Base-by-base conservation (phyloP, 1,140 invertebrate species). In the Chymomyza costata region DNA sequence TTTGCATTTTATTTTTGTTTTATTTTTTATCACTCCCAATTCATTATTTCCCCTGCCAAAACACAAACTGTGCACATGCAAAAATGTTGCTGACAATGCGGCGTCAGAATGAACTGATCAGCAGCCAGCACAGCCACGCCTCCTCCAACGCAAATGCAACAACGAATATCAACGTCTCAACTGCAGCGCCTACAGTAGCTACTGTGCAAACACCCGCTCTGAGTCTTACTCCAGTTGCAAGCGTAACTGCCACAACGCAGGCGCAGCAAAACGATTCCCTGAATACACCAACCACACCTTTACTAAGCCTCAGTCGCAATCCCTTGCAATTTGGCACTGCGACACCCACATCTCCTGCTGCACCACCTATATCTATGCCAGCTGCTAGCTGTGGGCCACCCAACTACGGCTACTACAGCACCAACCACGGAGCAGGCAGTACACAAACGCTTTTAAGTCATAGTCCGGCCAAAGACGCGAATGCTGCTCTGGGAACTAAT, bases 71-170 rank as follows among this genome's bases (percentile, higher is more conserved):
- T 32, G 34, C 25, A 47, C 54, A 48, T 46, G 44, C 60, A 59
- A 85, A 85, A 83, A 85, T 85, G 81, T 84, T 86, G 84, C 83
- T 86, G 82, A 85, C 84, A 76, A 86, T 86, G 84, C 82, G 84
- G 60, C 84, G 84, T 50, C 84, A 86, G 69, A 85, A 67, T 84
- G 84, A 86, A 83, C 55, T 76, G 74, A 76, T 73, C 59, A 59
- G 60, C 45, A 80, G 69, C 60, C 69, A 73, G 50, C 63, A 74
- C 57, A 62, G 40, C 48, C 37, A 66, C 65, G 45, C 38, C 66
- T 8, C 55, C 61, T 7, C 46, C 68, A 16, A 31, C 60, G 30
- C n/a, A n/a, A n/a, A n/a, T n/a, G n/a, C n/a, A n/a, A n/a, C n/a
- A n/a, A n/a, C n/a, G n/a, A n/a, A n/a, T n/a, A n/a, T n/a, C n/a